A percentile compares a stretch with the other conserved stretches of the same genome.
phyloP scores from a whole-genome alignment of 2,797 vertebrate genomes.

The Alcedo atthis region DNA sequence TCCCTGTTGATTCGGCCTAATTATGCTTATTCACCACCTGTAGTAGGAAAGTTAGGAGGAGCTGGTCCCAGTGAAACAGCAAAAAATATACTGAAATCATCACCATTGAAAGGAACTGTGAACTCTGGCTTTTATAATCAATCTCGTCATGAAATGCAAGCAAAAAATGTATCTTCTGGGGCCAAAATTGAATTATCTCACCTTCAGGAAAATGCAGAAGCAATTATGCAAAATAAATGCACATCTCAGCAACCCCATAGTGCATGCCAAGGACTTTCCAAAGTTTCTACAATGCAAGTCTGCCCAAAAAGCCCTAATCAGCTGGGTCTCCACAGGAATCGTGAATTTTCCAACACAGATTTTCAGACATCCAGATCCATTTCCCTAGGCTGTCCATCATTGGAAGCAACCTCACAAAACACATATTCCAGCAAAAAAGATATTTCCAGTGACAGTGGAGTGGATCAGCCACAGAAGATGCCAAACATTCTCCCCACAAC shows the following conservation, averaged over 20 bases:
- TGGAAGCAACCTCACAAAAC: conserved; percentile 76
- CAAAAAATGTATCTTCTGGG: conserved; percentile 75
- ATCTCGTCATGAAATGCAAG: conserved; percentile 79
- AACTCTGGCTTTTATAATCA: conserved; percentile 75
- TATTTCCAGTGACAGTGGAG: conserved; percentile 65
- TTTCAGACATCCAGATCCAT: conserved; percentile 78
- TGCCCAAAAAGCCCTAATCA: conserved; percentile 81
- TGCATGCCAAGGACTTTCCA: conserved; percentile 75
- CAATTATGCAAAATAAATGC: conserved; percentile 49
- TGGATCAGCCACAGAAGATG: conserved; percentile 74
- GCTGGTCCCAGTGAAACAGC: conserved; percentile 70
- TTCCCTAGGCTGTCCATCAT: conserved; percentile 69
- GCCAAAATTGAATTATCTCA: conserved; percentile 79
- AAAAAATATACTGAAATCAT: conserved; percentile 50
- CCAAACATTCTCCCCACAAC: conserved; percentile 69
- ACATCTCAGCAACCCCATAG: conserved; percentile 76
- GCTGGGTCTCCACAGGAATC: conserved; percentile 76
- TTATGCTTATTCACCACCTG: conserved; percentile 77
- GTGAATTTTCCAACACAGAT: conserved; percentile 70
- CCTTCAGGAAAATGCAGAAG: conserved; percentile 69
- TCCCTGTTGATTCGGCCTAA: conserved; percentile 87
- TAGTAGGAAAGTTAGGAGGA: conserved; percentile 75
- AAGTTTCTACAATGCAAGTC: conserved; percentile 80
- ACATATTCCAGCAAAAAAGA: conserved; percentile 73
- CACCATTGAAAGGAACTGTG: conserved; percentile 74